Evolutionary conservation across 2,113 vertebrate species (phyloP).

Genomic region (Anguilla rostrata): DNA sequence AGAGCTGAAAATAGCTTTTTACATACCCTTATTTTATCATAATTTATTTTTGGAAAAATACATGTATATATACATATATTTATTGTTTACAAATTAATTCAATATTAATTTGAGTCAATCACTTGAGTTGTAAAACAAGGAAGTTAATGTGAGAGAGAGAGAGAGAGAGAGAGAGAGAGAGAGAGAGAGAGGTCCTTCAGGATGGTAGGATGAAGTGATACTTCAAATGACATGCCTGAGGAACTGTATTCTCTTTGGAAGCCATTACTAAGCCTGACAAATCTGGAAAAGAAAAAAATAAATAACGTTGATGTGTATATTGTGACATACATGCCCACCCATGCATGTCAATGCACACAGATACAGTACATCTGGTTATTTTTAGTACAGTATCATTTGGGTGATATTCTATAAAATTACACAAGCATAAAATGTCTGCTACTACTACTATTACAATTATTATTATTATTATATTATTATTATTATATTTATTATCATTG

Average conservation of each 20-base stretch:
- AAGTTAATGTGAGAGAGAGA: not conserved
- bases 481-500: too few relatives aligned
- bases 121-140: not conserved
- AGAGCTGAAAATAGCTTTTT: not conserved
- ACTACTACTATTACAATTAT: not conserved
- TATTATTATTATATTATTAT: too few relatives aligned
- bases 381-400: not conserved
- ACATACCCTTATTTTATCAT: not conserved
- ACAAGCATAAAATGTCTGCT: not conserved
- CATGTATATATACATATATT: too few relatives aligned
- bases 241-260: conserved; percentile 8
- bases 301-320: conserved; percentile 13
- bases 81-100: not conserved
- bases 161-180: conserved; percentile 1
- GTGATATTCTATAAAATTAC: not conserved
- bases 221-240: conserved; percentile 22
- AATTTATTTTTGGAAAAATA: not conserved
- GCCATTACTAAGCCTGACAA: conserved; percentile 17
- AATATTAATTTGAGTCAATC: not conserved
- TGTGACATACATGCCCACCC: not conserved
- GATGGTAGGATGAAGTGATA: conserved; percentile 26
- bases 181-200: conserved; percentile 15
- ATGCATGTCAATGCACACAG: not conserved
- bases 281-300: not conserved
- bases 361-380: not conserved